A percentile compares a stretch with the other conserved stretches of the same genome.
phyloP scores from a whole-genome alignment of 2,797 vertebrate genomes.

The Sitta carolinensis region DNA sequence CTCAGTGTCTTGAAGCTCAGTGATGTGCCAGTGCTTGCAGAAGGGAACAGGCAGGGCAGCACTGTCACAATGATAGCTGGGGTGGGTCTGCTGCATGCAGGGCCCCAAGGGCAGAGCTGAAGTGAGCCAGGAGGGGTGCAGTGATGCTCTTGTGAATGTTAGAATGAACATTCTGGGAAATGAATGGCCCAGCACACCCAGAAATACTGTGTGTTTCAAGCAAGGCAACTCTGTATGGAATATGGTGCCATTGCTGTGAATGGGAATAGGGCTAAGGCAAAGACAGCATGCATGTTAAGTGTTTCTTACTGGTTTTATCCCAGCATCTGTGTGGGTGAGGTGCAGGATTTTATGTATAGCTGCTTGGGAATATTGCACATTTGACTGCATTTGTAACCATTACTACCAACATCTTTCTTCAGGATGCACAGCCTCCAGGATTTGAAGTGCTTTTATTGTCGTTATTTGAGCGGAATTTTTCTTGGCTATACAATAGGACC shows the following conservation, averaged over 20 bases:
- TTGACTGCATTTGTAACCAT: background rate
- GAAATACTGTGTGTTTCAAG: background rate
- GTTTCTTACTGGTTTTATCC: background rate
- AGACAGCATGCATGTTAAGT: accelerated
- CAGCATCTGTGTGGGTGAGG: background rate
- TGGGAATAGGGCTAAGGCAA: background rate
- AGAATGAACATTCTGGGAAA: background rate
- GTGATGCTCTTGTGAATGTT: background rate
- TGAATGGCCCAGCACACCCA: background rate
- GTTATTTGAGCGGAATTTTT: background rate
- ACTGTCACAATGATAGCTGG: background rate
- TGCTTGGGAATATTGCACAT: background rate
- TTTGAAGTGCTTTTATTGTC: background rate
- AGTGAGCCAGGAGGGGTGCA: background rate
- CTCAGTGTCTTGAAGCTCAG: background rate
- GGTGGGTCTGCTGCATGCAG: accelerated
- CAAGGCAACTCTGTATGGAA: background rate
- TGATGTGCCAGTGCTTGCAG: background rate
- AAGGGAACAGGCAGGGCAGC: background rate
- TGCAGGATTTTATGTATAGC: background rate
- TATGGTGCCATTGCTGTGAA: background rate
- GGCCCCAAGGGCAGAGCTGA: background rate
- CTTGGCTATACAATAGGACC: background rate
- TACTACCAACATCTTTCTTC: background rate
- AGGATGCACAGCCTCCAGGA: background rate